phyloP scores from a whole-genome alignment of 92 coral and sea anemone species.

The Parazoanthus atlanticus region DNA sequence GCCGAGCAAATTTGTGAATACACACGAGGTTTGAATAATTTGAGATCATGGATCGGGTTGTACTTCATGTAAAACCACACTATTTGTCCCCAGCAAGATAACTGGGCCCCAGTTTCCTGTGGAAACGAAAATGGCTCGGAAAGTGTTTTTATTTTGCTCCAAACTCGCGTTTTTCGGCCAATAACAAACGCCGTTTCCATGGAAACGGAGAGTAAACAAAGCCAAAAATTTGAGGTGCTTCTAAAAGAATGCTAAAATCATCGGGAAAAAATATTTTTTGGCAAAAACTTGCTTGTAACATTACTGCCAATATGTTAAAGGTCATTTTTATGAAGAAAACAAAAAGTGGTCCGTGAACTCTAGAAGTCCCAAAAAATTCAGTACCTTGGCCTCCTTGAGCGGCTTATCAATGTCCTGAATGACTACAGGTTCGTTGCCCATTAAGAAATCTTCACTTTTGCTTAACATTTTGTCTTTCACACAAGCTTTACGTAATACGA shows the following conservation, averaged over 20 bases:
- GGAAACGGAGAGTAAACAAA: slow-evolving; percentile 12
- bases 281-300: slow-evolving; percentile 21
- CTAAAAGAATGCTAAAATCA: slow-evolving; percentile 22
- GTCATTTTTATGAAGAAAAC: slow-evolving; percentile 29
- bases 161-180: neutral
- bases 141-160: slow-evolving; percentile 45
- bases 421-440: too few species aligned
- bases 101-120: slow-evolving; percentile 8
- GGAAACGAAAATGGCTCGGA: neutral
- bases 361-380: slow-evolving; percentile 15
- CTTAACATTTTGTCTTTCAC: too few species aligned
- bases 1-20: slow-evolving; percentile 10
- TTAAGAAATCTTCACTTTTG: too few species aligned
- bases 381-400: too few species aligned
- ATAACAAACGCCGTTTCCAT: neutral
- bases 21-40: too few species aligned
- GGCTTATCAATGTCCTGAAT: too few species aligned
- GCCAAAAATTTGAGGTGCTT: neutral
- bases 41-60: neutral
- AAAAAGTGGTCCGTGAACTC: slow-evolving; percentile 17
- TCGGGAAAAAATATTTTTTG: slow-evolving; percentile 7
- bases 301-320: slow-evolving; percentile 12
- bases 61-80: slow-evolving; percentile 9
- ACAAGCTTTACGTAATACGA: too few species aligned
- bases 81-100: neutral